A percentile compares a stretch with the other conserved stretches of the same genome.
These are phyloP conservation scores for Chrysopa pallens DNA, from an alignment of 1,140 invertebrate genomes.

Conservation along the genomic window DNA sequence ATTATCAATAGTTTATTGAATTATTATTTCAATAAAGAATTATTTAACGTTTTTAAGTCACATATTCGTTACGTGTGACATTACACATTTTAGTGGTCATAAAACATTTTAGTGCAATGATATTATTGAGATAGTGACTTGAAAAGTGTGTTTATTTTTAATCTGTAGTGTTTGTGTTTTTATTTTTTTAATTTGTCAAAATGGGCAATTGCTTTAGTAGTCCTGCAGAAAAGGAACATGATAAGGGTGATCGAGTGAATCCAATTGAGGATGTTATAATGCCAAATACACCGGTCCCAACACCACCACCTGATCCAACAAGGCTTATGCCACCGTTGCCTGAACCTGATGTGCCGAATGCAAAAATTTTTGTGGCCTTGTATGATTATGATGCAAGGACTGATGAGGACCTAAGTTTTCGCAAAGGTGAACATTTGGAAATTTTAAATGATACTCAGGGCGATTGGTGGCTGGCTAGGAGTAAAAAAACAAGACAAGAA, in stretches of 20 bases:
- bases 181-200: slow-evolving; percentile 10
- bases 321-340: slow-evolving; percentile 33
- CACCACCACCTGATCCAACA: slow-evolving; percentile 43
- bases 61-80: no score
- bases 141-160: background rate
- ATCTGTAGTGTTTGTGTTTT: no score
- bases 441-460: slow-evolving; percentile 95
- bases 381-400: slow-evolving; percentile 99
- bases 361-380: slow-evolving; percentile 88
- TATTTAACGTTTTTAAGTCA: no score
- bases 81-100: no score
- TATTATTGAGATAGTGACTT: background rate
- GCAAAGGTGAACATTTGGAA: slow-evolving; percentile 95
- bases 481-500: slow-evolving; percentile 84
- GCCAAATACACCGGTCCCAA: slow-evolving; percentile 39
- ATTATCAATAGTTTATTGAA: no score
- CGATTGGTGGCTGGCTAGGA: slow-evolving; percentile 97
- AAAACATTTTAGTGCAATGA: background rate
- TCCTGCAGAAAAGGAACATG: slow-evolving; percentile 39
- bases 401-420: slow-evolving; percentile 95
- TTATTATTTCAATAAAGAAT: no score
- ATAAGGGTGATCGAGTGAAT: slow-evolving; percentile 40
- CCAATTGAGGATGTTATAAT: slow-evolving; percentile 39
- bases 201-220: slow-evolving; percentile 60
- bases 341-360: slow-evolving; percentile 42